Evolutionary conservation across 2,888 invertebrate species (phyloP), one percentile per base, ranked within the genome.

Genomic region (Sminthurides aquaticus): DNA sequence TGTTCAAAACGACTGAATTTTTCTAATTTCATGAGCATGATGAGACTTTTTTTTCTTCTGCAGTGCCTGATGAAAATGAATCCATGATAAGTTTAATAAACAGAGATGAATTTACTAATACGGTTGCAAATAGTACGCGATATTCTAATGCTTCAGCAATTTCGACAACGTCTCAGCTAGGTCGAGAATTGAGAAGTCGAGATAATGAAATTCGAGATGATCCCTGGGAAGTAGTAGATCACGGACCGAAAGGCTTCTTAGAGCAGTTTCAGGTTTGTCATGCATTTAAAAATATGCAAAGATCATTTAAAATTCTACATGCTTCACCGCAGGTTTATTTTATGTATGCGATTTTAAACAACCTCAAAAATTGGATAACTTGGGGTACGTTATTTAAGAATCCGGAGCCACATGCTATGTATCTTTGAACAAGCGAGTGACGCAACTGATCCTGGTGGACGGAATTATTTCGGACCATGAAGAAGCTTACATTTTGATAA

Each of bases 261-360:
- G 94, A 95, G 80, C 93, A 93, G 58, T 94, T 91, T 77, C 89
- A 87, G n/a, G n/a, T n/a, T n/a, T n/a, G n/a, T n/a, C n/a, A n/a
- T n/a, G n/a, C n/a, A n/a, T n/a, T n/a, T n/a, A n/a, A n/a, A n/a
- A n/a, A n/a, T n/a, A n/a, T n/a, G n/a, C n/a, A n/a, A n/a, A n/a
- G n/a, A n/a, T n/a, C n/a, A n/a, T n/a, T n/a, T n/a, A n/a, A n/a
- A n/a, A n/a, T n/a, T n/a, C n/a, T n/a, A n/a, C n/a, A n/a, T n/a
- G n/a, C n/a, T n/a, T 34, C 58, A n/a, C 79, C 77, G 25, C 74
- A 87, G 86, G 82, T n/a, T n/a, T n/a, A n/a, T n/a, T 90, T 52
- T 88, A 84, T 75, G 76, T 89, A 43, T 82, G 84, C 71, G 90
- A 49, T n/a, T 20, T 48, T 26, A 49, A 60, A 20, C 24, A 49